Percentiles rank a stretch among this genome's conserved stretches.
Conservation (phyloP, 2,888 invertebrate species). For the Paralinhomoeus sp. region DNA sequence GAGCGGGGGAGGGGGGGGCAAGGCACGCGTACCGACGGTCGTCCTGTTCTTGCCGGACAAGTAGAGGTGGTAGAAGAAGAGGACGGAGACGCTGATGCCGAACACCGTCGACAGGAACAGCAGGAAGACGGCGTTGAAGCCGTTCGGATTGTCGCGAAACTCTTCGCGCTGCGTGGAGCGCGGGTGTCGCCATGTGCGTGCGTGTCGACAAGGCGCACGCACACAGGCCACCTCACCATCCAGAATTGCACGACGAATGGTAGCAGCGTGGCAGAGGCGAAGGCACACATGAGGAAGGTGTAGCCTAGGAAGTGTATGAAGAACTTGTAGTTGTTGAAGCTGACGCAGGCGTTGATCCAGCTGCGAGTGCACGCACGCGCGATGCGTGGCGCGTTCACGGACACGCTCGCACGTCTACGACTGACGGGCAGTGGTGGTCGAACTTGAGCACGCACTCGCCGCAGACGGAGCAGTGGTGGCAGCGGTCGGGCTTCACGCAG, state of each 20-base stretch:
- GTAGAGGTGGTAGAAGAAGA: conserved; percentile 89
- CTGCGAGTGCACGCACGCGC: conserved; percentile 1
- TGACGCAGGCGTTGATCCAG: conserved; percentile 78
- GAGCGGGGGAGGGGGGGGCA: too few species aligned
- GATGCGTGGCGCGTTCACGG: too few species aligned
- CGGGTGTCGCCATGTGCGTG: too few species aligned
- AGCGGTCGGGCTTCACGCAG: conserved; percentile 80
- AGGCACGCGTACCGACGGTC: conserved; percentile 90
- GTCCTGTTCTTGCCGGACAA: conserved; percentile 74
- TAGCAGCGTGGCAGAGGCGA: conserved; percentile 42
- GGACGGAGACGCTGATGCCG: conserved; percentile 72
- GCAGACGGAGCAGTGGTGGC: conserved; percentile 94
- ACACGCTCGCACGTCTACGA: too few species aligned
- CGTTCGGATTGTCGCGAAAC: too few species aligned
- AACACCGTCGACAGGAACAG: conserved; percentile 96
- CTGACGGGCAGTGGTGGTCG: conserved; percentile 1
- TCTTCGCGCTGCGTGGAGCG: too few species aligned
- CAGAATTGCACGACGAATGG: conserved; percentile 73
- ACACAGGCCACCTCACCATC: conserved; percentile 43
- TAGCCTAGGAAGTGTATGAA: conserved; percentile 74
- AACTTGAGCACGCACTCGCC: conserved; percentile 36
- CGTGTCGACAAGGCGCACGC: too few species aligned
- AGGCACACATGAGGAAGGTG: conserved; percentile 18
- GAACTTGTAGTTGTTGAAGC: conserved; percentile 92
- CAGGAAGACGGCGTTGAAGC: conserved; percentile 78